Evolutionary conservation across 2,888 invertebrate species (phyloP), one percentile per base, ranked within the genome.

Genomic region (Lampropteryx suffumata): DNA sequence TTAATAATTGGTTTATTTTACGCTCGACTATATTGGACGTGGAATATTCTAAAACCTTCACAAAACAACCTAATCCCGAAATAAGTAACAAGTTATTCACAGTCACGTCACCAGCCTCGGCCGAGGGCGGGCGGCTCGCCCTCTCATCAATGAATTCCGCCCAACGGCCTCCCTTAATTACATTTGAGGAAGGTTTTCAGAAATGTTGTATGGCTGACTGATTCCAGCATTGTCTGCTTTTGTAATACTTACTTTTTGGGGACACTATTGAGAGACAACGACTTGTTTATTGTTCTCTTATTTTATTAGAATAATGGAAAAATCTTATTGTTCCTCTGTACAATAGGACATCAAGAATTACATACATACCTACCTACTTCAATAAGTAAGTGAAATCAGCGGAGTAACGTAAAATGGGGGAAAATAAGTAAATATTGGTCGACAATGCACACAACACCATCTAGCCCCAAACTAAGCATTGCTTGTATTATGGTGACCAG

Each of bases 71-170:
- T 36, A 36, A 42, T 37, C 36, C 12, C 27, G 11, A 44, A 49
- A 43, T 27, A 48, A 17, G 30, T 9, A 33, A 21, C n/a, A 33
- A 27, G 13, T 30, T 49, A 43, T 49, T 42, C 37, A 37, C 12
- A 27, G 49, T 37, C 42, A 49, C 42, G 36, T 8, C 47, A 34
- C 11, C 41, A 5, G 24, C 21, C 24, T 35, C 21, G 35, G 28
- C 34, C 39, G 33, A 27, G 40, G 47, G 39, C 17, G 39, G 34
- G 42, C 34, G 34, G 33, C 29, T 39, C 33, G 35, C 61, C 61
- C 62, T 64, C 64, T 66, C 71, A 72, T 67, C 70, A 67, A 66
- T 67, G 65, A 60, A 62, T 62, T 65, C 63, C 61, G 62, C 59
- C 54, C 55, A 59, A 59, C 60, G 44, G 56, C 41, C 28, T 21